phyloP scores from a whole-genome alignment of 2,888 invertebrate species.

The Ashinkailepas kermadecensis region DNA sequence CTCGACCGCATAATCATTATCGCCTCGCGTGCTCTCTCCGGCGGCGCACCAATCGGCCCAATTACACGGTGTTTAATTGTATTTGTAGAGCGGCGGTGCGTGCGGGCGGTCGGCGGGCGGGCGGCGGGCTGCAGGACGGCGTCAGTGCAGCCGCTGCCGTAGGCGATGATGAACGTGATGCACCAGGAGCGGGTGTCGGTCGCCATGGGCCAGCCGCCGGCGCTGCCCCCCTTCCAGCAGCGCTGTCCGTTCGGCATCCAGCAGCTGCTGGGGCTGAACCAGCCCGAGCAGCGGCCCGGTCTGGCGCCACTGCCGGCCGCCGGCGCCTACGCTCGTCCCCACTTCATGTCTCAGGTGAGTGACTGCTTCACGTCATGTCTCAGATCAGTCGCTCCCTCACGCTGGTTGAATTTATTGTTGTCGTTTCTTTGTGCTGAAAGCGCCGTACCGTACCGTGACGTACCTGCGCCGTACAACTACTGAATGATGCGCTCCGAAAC shows the following conservation, averaged over 20 bases:
- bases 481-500: too few relatives aligned
- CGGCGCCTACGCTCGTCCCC: background rate
- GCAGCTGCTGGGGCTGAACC: conserved; percentile 67
- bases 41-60: background rate
- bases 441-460: too few relatives aligned
- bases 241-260: conserved; percentile 70
- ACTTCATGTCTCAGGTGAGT: conserved; percentile 14
- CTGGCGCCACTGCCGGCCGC: background rate
- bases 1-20: background rate
- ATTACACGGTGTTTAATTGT: conserved; percentile 9
- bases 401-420: too few relatives aligned
- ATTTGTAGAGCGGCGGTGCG: conserved; percentile 5
- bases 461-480: too few relatives aligned
- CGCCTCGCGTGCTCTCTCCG: background rate
- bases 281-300: conserved; percentile 20
- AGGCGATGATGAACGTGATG: conserved; percentile 1
- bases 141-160: background rate
- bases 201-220: background rate
- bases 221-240: conserved; percentile 28
- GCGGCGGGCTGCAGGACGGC: background rate
- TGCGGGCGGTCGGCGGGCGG: background rate
- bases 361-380: background rate
- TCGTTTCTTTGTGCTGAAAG: too few relatives aligned
- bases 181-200: background rate
- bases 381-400: too few relatives aligned